A percentile compares a stretch with the other conserved stretches of the same genome.
Evolutionary conservation across 2,888 invertebrate genomes (phyloP).

Genomic region (Troides aeacus): DNA sequence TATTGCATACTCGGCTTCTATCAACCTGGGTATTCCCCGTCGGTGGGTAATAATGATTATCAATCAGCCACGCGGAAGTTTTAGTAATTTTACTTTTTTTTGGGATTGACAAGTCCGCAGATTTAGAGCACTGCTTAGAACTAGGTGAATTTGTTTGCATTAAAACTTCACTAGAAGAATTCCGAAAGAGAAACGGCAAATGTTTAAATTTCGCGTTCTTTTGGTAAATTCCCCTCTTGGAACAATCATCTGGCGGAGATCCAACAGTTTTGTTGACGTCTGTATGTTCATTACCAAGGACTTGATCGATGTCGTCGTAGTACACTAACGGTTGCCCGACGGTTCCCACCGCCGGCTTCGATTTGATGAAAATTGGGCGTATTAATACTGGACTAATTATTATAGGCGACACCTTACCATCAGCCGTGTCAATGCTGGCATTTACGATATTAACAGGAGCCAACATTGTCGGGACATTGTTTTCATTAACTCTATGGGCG

Average conservation of each 20-base stretch:
- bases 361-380: conserved; percentile 60
- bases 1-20: conserved; percentile 43
- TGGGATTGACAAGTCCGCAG: conserved; percentile 38
- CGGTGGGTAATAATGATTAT: conserved; percentile 70
- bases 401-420: conserved; percentile 52
- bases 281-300: conserved; percentile 41
- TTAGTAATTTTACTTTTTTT: conserved; percentile 54
- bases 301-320: conserved; percentile 68
- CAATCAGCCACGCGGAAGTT: conserved; percentile 61
- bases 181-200: conserved; percentile 55
- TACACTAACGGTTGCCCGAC: conserved; percentile 49
- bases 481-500: conserved; percentile 39
- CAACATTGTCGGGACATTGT: conserved; percentile 52
- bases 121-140: conserved; percentile 38
- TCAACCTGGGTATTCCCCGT: conserved; percentile 65
- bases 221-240: conserved; percentile 53
- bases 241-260: not conserved
- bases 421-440: conserved; percentile 37
- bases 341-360: conserved; percentile 32
- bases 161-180: conserved; percentile 49
- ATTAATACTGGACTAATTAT: conserved; percentile 67
- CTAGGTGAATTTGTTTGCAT: conserved; percentile 43
- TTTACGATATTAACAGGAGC: conserved; percentile 58
- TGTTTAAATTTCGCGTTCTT: conserved; percentile 58
- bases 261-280: conserved; percentile 7